phyloP scores from a whole-genome alignment of 2,888 invertebrate species.

The Nipponacmea schrenckii region DNA sequence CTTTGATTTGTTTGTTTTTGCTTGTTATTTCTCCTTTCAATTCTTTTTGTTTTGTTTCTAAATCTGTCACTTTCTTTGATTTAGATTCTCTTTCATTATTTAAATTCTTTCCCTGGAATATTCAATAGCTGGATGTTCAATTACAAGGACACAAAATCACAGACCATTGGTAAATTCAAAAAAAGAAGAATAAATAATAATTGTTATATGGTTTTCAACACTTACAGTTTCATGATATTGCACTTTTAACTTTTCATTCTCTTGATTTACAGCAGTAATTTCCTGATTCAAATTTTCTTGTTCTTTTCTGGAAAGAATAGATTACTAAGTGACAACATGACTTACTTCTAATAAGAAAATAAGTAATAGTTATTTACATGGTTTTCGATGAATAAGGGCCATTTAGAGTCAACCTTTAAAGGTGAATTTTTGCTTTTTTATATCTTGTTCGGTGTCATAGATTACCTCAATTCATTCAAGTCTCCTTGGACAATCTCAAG shows the following conservation, averaged over 20 bases:
- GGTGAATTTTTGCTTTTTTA: background rate
- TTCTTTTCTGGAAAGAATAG: slow-evolving; percentile 20
- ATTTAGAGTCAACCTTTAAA: background rate
- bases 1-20: slow-evolving; percentile 53
- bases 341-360: no score
- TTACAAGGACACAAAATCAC: background rate
- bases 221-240: slow-evolving; percentile 25
- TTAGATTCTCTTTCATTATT: slow-evolving; percentile 39
- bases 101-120: slow-evolving; percentile 37
- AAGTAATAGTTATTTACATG: background rate
- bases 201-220: no score
- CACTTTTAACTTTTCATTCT: slow-evolving; percentile 16
- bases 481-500: background rate
- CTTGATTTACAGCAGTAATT: slow-evolving; percentile 19
- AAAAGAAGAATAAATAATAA: no score
- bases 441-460: no score
- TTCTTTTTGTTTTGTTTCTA: slow-evolving; percentile 47
- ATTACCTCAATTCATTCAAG: background rate
- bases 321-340: background rate
- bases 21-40: slow-evolving; percentile 40
- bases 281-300: slow-evolving; percentile 21
- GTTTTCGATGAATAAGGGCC: background rate
- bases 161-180: no score
- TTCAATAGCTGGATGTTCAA: background rate
- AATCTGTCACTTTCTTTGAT: slow-evolving; percentile 38